phyloP scores from a whole-genome alignment of 2,113 vertebrate genomes.

The Opisthocomus hoazin region DNA sequence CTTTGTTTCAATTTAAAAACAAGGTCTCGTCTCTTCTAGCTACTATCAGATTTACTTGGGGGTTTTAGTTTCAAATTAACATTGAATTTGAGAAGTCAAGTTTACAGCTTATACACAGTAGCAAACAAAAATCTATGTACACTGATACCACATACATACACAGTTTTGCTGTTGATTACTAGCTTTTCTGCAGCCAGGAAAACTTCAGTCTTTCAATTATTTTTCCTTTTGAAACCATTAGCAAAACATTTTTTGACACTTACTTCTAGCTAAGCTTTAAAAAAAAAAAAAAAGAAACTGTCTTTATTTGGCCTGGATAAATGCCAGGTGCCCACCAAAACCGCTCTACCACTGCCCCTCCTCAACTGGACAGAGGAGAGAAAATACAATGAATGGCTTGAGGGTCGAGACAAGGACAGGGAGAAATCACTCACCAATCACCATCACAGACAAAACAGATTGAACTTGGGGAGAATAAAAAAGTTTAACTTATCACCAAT shows the following conservation, averaged over 20 bases:
- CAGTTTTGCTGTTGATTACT: neutral
- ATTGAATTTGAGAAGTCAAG: neutral
- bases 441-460: too few relatives aligned
- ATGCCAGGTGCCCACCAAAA: too few relatives aligned
- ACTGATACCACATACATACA: neutral
- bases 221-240: neutral
- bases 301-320: too few relatives aligned
- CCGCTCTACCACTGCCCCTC: too few relatives aligned
- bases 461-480: too few relatives aligned
- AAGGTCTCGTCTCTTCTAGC: neutral
- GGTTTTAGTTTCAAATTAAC: neutral
- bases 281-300: neutral
- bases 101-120: neutral
- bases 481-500: too few relatives aligned
- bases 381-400: too few relatives aligned
- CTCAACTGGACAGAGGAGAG: too few relatives aligned
- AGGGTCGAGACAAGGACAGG: too few relatives aligned
- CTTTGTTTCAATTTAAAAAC: neutral
- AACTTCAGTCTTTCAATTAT: neutral
- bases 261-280: neutral
- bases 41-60: neutral
- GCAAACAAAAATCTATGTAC: neutral
- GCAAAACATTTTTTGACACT: neutral
- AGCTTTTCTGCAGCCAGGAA: neutral
- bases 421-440: too few relatives aligned